phyloP scores from a whole-genome alignment of 2,797 vertebrate genomes.

The Thaleichthys pacificus region DNA sequence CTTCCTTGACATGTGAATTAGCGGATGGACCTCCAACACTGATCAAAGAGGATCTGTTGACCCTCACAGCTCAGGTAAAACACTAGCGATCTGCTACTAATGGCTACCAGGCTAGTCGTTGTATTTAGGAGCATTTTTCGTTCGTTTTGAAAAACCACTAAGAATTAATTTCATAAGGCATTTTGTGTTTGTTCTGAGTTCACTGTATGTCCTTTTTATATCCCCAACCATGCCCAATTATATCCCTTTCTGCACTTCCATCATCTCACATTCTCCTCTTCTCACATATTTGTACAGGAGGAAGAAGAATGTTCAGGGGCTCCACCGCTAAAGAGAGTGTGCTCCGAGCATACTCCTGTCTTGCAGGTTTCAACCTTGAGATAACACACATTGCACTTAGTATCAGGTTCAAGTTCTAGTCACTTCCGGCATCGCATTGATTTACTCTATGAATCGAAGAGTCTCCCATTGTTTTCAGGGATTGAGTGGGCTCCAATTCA shows the following conservation, averaged over 20 bases:
- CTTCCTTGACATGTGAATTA: slow-evolving; percentile 80
- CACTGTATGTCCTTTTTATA: too few relatives aligned
- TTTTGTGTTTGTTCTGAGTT: too few relatives aligned
- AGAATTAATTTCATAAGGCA: too few relatives aligned
- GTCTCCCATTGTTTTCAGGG: not conserved
- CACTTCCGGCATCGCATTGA: slow-evolving; percentile 16
- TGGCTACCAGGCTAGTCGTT: not conserved
- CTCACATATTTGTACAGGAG: slow-evolving; percentile 38
- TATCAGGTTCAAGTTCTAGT: not conserved
- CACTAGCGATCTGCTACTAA: not conserved
- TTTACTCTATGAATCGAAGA: slow-evolving; percentile 9
- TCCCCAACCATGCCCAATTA: too few relatives aligned
- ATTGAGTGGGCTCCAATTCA: not conserved
- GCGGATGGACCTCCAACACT: slow-evolving; percentile 88
- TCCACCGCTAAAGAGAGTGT: slow-evolving; percentile 84
- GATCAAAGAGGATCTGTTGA: slow-evolving; percentile 85
- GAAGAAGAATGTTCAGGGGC: slow-evolving; percentile 77
- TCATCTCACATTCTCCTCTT: not conserved
- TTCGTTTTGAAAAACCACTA: too few relatives aligned
- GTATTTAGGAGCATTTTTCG: too few relatives aligned
- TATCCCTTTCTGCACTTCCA: too few relatives aligned
- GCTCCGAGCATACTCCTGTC: slow-evolving; percentile 76
- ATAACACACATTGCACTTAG: slow-evolving; percentile 63
- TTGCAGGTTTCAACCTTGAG: slow-evolving; percentile 75
- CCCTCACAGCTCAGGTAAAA: slow-evolving; percentile 77